Percentiles rank a stretch among this genome's conserved stretches.
These are phyloP conservation scores for Arion vulgaris DNA, from an alignment of 1,140 invertebrate species.

Conservation along the genomic window DNA sequence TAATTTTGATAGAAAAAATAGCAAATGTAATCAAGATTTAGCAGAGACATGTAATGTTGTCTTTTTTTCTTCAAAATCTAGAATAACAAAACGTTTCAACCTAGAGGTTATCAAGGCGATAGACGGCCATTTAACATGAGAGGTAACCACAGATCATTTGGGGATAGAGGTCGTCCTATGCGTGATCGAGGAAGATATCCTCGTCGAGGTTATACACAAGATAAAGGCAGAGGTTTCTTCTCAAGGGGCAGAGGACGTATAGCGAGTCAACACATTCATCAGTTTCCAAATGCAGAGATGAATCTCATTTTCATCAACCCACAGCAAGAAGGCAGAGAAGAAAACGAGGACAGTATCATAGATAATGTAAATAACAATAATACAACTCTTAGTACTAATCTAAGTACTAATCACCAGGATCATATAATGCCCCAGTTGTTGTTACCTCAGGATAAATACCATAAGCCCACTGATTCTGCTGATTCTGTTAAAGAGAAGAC, in stretches of 20 bases:
- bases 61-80: background rate
- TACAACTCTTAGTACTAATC: background rate
- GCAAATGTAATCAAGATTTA: too few relatives aligned
- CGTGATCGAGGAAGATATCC: slow-evolving; percentile 26
- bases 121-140: slow-evolving; percentile 7
- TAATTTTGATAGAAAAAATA: too few relatives aligned
- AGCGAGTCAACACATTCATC: background rate
- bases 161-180: slow-evolving; percentile 29
- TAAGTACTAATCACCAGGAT: background rate
- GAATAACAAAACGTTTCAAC: background rate
- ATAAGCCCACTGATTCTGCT: background rate
- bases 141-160: slow-evolving; percentile 29
- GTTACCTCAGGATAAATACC: slow-evolving; percentile 54
- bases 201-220: slow-evolving; percentile 16
- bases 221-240: slow-evolving; percentile 19
- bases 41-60: background rate
- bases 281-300: background rate
- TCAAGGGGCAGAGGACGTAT: background rate
- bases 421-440: slow-evolving; percentile 43
- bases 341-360: background rate
- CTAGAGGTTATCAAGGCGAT: background rate
- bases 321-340: background rate
- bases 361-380: background rate
- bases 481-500: background rate
- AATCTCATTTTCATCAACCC: slow-evolving; percentile 36